Percentiles rank a stretch among this genome's conserved stretches.
Conservation (phyloP, 2,888 invertebrate genomes). For the Pemphredon lugubris region DNA sequence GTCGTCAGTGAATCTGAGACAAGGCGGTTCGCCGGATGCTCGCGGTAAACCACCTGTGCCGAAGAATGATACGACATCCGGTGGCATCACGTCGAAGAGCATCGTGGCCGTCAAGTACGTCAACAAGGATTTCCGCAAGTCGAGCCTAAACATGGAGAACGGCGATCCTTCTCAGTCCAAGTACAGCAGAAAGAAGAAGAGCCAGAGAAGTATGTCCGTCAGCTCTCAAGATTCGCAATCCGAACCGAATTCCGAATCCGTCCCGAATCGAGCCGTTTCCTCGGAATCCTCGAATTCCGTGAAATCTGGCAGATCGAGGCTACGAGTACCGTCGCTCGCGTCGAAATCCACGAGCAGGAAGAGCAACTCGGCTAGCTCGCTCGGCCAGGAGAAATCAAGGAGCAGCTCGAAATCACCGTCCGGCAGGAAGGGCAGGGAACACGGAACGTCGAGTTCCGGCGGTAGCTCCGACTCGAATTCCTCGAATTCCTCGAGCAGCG, state of each 20-base stretch:
- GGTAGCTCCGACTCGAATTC: conserved; percentile 79
- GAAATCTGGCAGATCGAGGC: conserved; percentile 53
- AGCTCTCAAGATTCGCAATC: conserved; percentile 79
- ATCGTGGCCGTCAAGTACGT: conserved; percentile 79
- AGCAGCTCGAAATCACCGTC: conserved; percentile 64
- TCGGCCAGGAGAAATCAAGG: conserved; percentile 49
- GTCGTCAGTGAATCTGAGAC: conserved; percentile 70
- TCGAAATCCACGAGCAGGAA: conserved; percentile 42
- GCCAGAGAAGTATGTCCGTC: conserved; percentile 80
- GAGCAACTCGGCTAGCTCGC: conserved; percentile 41
- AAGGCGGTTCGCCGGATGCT: conserved; percentile 71
- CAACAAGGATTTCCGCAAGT: conserved; percentile 89
- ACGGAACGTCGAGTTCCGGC: conserved; percentile 61
- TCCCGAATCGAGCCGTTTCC: conserved; percentile 49
- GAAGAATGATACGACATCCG: conserved; percentile 77
- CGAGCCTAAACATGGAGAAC: conserved; percentile 86
- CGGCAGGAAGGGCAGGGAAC: conserved; percentile 42
- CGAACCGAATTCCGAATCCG: conserved; percentile 66
- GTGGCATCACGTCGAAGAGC: conserved; percentile 76
- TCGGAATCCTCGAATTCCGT: conserved; percentile 59
- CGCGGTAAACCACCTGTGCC: conserved; percentile 82
- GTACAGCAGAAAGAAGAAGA: conserved; percentile 68
- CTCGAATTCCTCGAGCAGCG: conserved; percentile 79
- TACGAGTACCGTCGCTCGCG: conserved; percentile 43
- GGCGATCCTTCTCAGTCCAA: conserved; percentile 74